phyloP scores from a whole-genome alignment of 2,113 vertebrate genomes.

The Triplophysa tibetana region DNA sequence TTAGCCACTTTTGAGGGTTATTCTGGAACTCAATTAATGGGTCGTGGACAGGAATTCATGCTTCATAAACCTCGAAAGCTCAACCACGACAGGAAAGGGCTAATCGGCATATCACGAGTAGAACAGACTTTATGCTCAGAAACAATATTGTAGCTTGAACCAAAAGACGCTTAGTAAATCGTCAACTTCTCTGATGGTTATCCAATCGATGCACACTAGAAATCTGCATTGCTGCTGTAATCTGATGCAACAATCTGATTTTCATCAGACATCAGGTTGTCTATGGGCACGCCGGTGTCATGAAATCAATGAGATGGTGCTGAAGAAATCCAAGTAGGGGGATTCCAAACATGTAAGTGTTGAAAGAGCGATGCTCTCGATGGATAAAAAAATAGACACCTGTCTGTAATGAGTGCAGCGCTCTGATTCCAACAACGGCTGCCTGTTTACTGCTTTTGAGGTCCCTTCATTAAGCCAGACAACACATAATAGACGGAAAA shows the following conservation, averaged over 20 bases:
- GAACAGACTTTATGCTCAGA: background rate
- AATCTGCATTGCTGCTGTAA: background rate
- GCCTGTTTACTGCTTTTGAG: slow-evolving; percentile 32
- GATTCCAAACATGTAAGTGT: background rate
- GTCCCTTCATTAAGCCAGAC: slow-evolving; percentile 1
- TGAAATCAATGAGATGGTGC: slow-evolving; percentile 10
- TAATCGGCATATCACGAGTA: slow-evolving; percentile 5
- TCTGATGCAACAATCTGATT: background rate
- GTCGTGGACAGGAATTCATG: slow-evolving; percentile 16
- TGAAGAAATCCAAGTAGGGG: background rate
- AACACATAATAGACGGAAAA: slow-evolving; percentile 1
- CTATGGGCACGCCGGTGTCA: background rate
- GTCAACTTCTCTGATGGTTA: background rate
- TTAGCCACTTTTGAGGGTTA: slow-evolving; percentile 22
- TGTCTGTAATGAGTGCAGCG: slow-evolving; percentile 9
- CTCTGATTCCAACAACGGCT: slow-evolving; percentile 6
- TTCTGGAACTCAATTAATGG: slow-evolving; percentile 6
- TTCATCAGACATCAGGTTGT: slow-evolving; percentile 1
- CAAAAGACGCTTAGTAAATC: background rate
- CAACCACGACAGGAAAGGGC: slow-evolving; percentile 14
- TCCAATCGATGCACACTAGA: background rate
- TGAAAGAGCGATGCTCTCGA: background rate
- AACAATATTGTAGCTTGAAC: background rate
- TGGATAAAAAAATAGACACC: slow-evolving; percentile 5
- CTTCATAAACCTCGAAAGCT: slow-evolving; percentile 15